A percentile compares a stretch with the other conserved stretches of the same genome.
Conservation (phyloP, 2,113 vertebrate species). For the Microcebus jonahi region DNA sequence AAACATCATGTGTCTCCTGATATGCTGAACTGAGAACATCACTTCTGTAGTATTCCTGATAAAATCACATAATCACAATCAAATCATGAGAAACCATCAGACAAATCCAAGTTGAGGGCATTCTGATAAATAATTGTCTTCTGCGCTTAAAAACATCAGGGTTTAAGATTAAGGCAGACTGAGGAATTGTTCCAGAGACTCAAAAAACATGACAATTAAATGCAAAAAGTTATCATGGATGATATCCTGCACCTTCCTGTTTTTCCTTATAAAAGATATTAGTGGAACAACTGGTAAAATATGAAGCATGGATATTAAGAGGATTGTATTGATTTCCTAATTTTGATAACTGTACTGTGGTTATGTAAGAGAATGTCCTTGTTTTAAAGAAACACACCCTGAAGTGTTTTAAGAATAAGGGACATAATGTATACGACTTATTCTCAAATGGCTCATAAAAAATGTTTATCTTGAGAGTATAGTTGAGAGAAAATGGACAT, state of each 20-base stretch:
- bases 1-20: neutral
- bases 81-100: neutral
- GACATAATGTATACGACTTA: neutral
- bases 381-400: neutral
- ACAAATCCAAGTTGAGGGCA: neutral
- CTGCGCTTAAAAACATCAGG: neutral
- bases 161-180: neutral
- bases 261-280: neutral
- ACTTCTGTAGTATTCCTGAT: neutral
- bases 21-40: fast-evolving
- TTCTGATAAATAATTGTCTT: neutral
- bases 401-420: neutral
- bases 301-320: neutral
- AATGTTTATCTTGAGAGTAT: neutral
- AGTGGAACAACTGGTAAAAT: neutral
- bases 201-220: neutral
- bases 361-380: neutral
- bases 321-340: neutral
- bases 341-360: neutral
- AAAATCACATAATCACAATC: neutral
- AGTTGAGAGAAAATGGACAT: neutral
- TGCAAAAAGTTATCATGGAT: neutral
- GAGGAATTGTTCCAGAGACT: neutral
- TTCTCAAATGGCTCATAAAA: neutral
- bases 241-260: neutral